These are phyloP conservation scores for Trichogramma evanescens DNA, from an alignment of 2,888 invertebrate species.

Conservation along the genomic window DNA sequence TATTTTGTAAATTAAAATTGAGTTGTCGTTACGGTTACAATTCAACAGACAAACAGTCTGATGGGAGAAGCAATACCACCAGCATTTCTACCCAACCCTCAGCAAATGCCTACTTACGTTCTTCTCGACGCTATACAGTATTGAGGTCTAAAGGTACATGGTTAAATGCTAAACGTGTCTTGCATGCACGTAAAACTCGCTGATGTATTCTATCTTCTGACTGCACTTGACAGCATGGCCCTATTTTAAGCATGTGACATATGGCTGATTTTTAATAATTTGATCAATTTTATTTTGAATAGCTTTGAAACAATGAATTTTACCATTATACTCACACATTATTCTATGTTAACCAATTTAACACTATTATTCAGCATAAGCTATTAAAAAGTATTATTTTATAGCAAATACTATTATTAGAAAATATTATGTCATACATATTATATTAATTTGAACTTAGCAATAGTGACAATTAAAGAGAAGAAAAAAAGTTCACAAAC, in stretches of 20 bases:
- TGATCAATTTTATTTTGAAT: slow-evolving; percentile 2
- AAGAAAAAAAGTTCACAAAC: too few relatives aligned
- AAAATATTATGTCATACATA: too few relatives aligned
- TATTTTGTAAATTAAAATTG: slow-evolving; percentile 23
- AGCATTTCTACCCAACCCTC: slow-evolving; percentile 53
- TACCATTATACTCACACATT: too few relatives aligned
- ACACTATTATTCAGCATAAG: too few relatives aligned
- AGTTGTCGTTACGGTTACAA: slow-evolving; percentile 40
- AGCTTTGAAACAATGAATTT: too few relatives aligned
- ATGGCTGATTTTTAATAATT: slow-evolving; percentile 9
- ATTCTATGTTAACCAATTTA: too few relatives aligned
- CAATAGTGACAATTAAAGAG: too few relatives aligned
- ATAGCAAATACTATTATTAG: too few relatives aligned
- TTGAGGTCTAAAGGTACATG: slow-evolving; percentile 52
- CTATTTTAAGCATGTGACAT: slow-evolving; percentile 17
- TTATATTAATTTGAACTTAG: too few relatives aligned
- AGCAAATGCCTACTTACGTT: slow-evolving; percentile 56
- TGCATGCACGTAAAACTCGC: slow-evolving; percentile 18
- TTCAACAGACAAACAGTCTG: slow-evolving; percentile 48
- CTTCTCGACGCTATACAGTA: slow-evolving; percentile 59
- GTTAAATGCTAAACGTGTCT: slow-evolving; percentile 36
- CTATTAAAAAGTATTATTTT: too few relatives aligned
- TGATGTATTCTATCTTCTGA: slow-evolving; percentile 12
- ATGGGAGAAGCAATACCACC: slow-evolving; percentile 48
- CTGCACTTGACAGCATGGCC: slow-evolving; percentile 23